These are phyloP conservation scores for Mus spicilegus DNA, from an alignment of 2,113 vertebrate genomes.

Conservation along the genomic window DNA sequence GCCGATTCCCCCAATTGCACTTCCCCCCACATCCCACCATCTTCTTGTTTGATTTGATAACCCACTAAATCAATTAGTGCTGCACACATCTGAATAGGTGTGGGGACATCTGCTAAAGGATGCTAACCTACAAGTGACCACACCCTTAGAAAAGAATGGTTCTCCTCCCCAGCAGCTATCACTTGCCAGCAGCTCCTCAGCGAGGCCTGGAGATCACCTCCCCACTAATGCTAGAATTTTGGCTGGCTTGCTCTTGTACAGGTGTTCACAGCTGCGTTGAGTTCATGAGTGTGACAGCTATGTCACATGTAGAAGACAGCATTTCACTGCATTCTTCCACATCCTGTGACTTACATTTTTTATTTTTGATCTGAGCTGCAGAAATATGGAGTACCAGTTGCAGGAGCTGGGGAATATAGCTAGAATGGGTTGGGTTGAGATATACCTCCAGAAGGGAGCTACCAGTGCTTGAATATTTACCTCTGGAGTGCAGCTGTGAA, in stretches of 20 bases:
- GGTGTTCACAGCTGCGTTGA: background rate
- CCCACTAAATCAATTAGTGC: background rate
- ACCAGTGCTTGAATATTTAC: background rate
- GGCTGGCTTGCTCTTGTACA: background rate
- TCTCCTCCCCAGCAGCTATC: background rate
- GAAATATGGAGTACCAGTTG: constrained; percentile 22
- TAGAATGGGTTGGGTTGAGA: background rate
- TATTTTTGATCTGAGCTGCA: background rate
- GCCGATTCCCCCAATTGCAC: background rate
- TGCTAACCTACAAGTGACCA: background rate
- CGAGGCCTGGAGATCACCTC: background rate
- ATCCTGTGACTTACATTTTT: too few relatives aligned
- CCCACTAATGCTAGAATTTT: background rate
- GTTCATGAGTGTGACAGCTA: background rate
- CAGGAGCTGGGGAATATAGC: background rate
- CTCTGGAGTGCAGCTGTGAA: background rate
- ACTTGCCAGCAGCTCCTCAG: background rate
- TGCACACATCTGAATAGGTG: background rate
- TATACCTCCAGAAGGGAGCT: background rate
- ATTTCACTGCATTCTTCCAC: too few relatives aligned
- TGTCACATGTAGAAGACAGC: background rate
- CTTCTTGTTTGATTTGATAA: background rate
- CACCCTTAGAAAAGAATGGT: background rate
- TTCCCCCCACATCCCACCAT: too few relatives aligned
- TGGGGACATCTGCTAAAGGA: background rate